These are phyloP conservation scores for Laupala kohalensis DNA, from an alignment of 1,140 invertebrate species.

Conservation along the genomic window DNA sequence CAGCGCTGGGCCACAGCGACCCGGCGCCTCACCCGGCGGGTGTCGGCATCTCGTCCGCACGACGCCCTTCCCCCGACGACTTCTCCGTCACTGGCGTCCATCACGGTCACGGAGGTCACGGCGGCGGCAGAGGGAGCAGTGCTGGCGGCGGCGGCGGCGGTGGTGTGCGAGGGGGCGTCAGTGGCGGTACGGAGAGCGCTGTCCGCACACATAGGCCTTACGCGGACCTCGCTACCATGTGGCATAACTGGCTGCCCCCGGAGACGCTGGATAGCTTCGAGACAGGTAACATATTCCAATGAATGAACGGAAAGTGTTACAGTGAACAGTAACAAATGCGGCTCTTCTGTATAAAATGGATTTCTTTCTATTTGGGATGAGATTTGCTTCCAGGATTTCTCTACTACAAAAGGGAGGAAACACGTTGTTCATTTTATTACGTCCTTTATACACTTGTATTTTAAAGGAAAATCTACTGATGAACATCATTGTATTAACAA, in stretches of 20 bases:
- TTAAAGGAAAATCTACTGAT: no score
- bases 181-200: constrained; percentile 62
- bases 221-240: constrained; percentile 51
- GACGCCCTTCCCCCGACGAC: constrained; percentile 43
- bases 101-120: constrained; percentile 43
- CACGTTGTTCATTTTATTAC: no score
- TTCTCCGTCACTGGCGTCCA: constrained; percentile 24
- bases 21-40: constrained; percentile 26
- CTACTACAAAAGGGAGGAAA: no score
- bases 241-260: constrained; percentile 66
- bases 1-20: constrained; percentile 67
- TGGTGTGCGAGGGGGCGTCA: constrained; percentile 65
- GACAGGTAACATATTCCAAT: no score
- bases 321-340: no score
- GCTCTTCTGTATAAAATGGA: no score
- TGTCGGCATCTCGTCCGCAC: constrained; percentile 29
- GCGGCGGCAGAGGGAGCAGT: constrained; percentile 58
- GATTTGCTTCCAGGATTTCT: no score
- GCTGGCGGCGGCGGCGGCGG: constrained; percentile 56
- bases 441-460: no score
- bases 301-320: no score
- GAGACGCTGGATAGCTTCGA: constrained; percentile 64
- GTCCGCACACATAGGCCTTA: constrained; percentile 22
- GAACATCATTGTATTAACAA: no score
- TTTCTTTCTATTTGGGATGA: no score